phyloP scores from a whole-genome alignment of 2,797 vertebrate species.

The Lacerta viridis region DNA sequence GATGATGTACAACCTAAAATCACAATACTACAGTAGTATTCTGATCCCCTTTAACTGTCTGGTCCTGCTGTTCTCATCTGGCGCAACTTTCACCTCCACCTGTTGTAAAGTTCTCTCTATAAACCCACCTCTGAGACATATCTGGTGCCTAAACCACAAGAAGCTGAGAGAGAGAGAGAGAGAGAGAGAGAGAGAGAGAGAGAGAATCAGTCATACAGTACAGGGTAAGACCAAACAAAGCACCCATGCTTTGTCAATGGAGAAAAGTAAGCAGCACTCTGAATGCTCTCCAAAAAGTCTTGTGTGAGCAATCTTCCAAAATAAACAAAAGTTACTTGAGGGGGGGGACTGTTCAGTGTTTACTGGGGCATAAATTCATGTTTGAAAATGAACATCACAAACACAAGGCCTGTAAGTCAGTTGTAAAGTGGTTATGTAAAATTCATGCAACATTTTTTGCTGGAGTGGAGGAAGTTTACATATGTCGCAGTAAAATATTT shows the following conservation, averaged over 20 bases:
- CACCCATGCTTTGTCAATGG: not conserved
- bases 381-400: slow-evolving; percentile 45
- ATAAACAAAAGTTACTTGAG: slow-evolving; percentile 16
- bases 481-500: not conserved
- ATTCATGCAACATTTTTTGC: slow-evolving; percentile 52
- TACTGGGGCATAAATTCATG: slow-evolving; percentile 42
- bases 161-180: not conserved
- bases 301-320: not conserved
- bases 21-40: too few relatives aligned
- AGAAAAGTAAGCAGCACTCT: not conserved
- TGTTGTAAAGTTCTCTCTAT: not conserved
- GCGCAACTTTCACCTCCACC: not conserved
- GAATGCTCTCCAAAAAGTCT: slow-evolving; percentile 3
- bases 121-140: not conserved
- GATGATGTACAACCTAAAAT: too few relatives aligned
- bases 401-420: slow-evolving; percentile 9
- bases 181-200: too few relatives aligned
- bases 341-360: not conserved
- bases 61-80: not conserved
- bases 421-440: slow-evolving; percentile 6
- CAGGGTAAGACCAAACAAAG: not conserved
- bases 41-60: not conserved
- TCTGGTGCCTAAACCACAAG: not conserved
- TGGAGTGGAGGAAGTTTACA: not conserved
- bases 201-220: not conserved